These are phyloP conservation scores for Micropoecilia bifurca DNA, from an alignment of 2,797 vertebrate genomes.

Conservation along the genomic window DNA sequence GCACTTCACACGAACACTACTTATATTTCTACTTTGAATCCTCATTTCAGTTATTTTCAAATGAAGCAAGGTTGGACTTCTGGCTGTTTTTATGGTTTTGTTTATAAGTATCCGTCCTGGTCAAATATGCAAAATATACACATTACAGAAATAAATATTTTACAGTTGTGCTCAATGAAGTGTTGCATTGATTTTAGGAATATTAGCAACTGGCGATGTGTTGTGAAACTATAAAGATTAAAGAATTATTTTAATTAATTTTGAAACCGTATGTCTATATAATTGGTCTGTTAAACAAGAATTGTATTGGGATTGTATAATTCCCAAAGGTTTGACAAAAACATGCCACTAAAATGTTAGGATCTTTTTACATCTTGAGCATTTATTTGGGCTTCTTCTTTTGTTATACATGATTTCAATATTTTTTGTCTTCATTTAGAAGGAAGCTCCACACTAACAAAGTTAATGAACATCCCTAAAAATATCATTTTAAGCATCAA, in stretches of 20 bases:
- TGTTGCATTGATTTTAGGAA: background rate
- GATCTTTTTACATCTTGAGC: background rate
- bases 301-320: background rate
- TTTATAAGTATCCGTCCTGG: background rate
- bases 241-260: background rate
- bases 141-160: background rate
- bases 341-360: background rate
- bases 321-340: background rate
- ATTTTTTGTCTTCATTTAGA: background rate
- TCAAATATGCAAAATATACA: conserved; percentile 17
- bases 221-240: background rate
- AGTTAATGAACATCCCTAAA: background rate
- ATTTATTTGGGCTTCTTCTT: background rate
- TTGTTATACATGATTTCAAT: background rate
- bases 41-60: conserved; percentile 13
- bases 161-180: conserved; percentile 1
- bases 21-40: conserved; percentile 28
- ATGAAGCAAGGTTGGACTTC: conserved; percentile 4
- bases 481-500: background rate
- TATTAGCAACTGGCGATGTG: background rate
- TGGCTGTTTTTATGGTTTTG: background rate
- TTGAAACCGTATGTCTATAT: background rate
- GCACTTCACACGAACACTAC: conserved; percentile 35
- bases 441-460: background rate
- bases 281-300: background rate